These are phyloP conservation scores for Anisognathus igniventris DNA, from an alignment of 2,797 vertebrate species.

Conservation along the genomic window DNA sequence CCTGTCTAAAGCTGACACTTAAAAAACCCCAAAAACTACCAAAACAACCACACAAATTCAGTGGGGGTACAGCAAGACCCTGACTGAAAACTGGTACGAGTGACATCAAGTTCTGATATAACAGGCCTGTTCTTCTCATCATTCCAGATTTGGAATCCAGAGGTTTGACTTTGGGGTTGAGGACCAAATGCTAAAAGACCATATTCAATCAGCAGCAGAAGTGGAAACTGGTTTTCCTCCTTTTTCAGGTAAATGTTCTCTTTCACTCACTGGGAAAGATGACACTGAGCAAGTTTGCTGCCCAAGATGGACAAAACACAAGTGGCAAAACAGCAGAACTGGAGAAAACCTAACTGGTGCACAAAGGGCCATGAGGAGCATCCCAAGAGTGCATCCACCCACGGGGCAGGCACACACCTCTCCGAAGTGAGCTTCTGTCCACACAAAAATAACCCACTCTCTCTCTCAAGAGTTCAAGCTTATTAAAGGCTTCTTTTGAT, in stretches of 20 bases:
- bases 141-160: not conserved
- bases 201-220: not conserved
- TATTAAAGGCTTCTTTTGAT: not conserved
- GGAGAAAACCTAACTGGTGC: not conserved
- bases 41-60: not conserved
- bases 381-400: fast-evolving
- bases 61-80: not conserved
- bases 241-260: not conserved
- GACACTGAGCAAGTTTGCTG: not conserved
- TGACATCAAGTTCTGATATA: not conserved
- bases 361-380: not conserved
- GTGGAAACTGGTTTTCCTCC: not conserved
- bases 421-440: not conserved
- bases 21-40: not conserved
- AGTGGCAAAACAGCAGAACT: not conserved
- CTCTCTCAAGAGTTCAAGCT: not conserved
- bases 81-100: not conserved
- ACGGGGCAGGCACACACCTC: not conserved
- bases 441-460: not conserved
- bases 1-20: not conserved
- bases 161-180: not conserved
- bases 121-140: not conserved
- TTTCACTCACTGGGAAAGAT: not conserved
- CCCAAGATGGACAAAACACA: not conserved
- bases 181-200: not conserved